Percentiles rank a stretch among this genome's conserved stretches.
Evolutionary conservation across 37 sponge, comb jelly and placozoan species (phyloP).

Genomic region (Chondrosia reniformis): DNA sequence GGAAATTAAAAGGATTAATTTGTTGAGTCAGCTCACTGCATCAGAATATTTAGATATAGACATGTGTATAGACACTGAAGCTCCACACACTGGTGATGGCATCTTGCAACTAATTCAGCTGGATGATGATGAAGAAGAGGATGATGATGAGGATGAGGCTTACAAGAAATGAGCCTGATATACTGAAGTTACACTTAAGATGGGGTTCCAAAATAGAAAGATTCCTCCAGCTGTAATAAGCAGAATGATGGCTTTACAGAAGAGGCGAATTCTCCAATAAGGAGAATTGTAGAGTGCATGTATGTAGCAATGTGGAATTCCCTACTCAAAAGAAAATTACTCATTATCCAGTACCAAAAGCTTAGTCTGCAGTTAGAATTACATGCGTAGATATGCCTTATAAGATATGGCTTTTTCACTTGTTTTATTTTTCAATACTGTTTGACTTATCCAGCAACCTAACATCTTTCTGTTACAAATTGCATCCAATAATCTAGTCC

Average conservation of each 20-base stretch:
- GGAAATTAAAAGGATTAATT: not conserved
- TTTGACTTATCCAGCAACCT: constrained; percentile 6
- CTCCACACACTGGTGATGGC: not conserved
- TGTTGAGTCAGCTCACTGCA: not conserved
- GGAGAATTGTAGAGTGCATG: not conserved
- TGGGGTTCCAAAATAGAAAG: not conserved
- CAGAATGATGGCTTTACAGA: not conserved
- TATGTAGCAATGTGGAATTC: not conserved
- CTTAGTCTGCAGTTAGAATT: not conserved
- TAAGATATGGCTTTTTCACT: not conserved
- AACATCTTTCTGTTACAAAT: not conserved
- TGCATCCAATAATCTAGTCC: not conserved
- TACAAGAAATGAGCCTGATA: not conserved
- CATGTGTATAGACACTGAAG: not conserved
- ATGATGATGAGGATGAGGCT: not conserved
- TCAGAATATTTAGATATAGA: constrained; percentile 5
- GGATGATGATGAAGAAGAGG: constrained; percentile 4
- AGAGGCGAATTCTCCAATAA: not conserved
- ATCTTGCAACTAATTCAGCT: constrained; percentile 8
- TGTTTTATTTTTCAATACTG: not conserved
- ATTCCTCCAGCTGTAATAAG: not conserved
- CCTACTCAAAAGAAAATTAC: constrained; percentile 12
- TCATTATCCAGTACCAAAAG: not conserved
- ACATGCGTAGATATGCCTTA: not conserved
- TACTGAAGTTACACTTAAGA: not conserved